A percentile compares a stretch with the other conserved stretches of the same genome.
Conservation (phyloP, 1,140 invertebrate species). For the Archivesica marissinica region DNA sequence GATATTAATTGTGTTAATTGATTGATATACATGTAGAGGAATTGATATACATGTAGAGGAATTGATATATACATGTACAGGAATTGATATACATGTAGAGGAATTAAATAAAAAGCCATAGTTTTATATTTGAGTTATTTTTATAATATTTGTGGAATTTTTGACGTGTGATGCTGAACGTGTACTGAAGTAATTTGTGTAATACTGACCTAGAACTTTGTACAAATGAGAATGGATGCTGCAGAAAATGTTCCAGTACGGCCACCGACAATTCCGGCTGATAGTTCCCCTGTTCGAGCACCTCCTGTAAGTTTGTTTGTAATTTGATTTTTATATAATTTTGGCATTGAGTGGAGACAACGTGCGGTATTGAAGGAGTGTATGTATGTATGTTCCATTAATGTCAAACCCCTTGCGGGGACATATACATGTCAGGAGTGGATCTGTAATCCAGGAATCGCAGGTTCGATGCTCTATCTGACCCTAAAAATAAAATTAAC, state of each 20-base stretch:
- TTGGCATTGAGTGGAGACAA: neutral
- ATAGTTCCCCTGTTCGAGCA: constrained; percentile 26
- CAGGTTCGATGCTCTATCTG: too few species aligned
- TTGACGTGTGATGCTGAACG: neutral
- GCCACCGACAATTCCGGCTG: constrained; percentile 28
- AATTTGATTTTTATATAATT: neutral
- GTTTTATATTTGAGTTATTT: neutral
- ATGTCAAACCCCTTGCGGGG: too few species aligned
- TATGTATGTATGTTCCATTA: too few species aligned
- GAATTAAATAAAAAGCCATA: neutral
- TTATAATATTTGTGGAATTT: neutral
- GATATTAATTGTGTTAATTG: neutral
- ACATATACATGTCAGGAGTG: neutral
- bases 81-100: neutral
- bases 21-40: neutral
- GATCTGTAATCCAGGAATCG: too few species aligned
- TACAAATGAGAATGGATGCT: neutral
- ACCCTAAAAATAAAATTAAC: too few species aligned
- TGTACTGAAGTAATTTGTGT: neutral
- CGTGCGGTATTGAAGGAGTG: neutral
- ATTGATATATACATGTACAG: neutral
- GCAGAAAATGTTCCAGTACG: neutral
- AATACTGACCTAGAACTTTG: neutral
- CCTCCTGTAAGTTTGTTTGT: constrained; percentile 15
- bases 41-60: neutral